Evolutionary conservation across 2,113 vertebrate genomes (phyloP).

Genomic region (Tricholaema leucomelas): DNA sequence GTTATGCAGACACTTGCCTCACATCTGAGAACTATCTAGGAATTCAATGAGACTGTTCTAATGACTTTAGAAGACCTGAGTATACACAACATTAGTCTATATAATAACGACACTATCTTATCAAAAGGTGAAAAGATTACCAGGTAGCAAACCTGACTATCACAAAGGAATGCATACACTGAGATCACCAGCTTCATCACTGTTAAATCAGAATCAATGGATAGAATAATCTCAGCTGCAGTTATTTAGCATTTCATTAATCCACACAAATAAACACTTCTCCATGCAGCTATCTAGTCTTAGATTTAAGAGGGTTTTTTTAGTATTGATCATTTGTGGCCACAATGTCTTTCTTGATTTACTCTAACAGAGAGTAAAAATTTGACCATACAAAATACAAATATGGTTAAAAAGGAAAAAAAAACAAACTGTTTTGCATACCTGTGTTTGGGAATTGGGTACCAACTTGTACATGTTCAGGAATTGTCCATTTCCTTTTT

Average conservation of each 20-base stretch:
- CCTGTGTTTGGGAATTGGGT: slow-evolving; percentile 74
- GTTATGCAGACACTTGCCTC: not conserved
- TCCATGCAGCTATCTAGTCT: not conserved
- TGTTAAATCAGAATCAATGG: not conserved
- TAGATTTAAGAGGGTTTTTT: not conserved
- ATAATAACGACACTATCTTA: not conserved
- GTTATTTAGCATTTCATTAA: not conserved
- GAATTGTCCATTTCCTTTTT: slow-evolving; percentile 78
- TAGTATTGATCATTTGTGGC: not conserved
- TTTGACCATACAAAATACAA: not conserved
- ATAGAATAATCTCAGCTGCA: not conserved
- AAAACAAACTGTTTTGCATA: slow-evolving; percentile 53
- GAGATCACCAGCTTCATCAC: not conserved
- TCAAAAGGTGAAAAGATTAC: not conserved
- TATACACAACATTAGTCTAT: not conserved
- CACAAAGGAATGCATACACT: not conserved
- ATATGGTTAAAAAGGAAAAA: not conserved
- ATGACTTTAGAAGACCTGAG: not conserved
- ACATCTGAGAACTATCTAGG: not conserved
- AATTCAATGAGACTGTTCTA: not conserved
- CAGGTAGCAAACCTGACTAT: not conserved
- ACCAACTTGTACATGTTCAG: slow-evolving; percentile 77
- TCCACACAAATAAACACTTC: not conserved
- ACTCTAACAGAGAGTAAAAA: not conserved
- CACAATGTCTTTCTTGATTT: not conserved